Percentiles rank a stretch among this genome's conserved stretches.
Conservation (phyloP, 92 coral and sea anemone species). For the Parazoanthus swiftii region DNA sequence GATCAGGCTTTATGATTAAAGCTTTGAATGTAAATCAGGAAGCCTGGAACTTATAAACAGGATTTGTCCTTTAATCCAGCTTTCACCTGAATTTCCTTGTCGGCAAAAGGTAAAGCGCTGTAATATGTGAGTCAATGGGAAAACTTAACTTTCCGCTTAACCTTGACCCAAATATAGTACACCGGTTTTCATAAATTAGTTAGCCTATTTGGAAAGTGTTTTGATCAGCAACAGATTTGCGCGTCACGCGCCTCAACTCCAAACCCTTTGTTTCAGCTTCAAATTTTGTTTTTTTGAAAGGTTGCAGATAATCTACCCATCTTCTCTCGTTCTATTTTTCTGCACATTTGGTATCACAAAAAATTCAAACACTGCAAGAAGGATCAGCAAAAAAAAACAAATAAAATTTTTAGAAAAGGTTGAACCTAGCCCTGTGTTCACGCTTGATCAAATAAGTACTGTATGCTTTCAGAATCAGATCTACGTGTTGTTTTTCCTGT, state of each 20-base stretch:
- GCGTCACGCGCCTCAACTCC: background rate
- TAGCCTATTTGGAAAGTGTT: background rate
- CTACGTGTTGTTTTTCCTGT: no score
- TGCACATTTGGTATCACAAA: no score
- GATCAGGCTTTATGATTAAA: conserved; percentile 2
- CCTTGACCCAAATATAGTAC: background rate
- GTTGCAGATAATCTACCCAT: no score
- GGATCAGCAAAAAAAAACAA: no score
- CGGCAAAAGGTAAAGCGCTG: background rate
- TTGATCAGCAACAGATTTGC: background rate
- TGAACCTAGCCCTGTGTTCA: no score
- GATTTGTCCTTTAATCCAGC: conserved; percentile 2
- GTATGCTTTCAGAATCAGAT: no score
- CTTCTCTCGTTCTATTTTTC: no score
- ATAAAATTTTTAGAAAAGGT: no score
- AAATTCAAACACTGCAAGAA: no score
- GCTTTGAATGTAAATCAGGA: conserved; percentile 2
- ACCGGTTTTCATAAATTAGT: background rate
- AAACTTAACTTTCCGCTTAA: conserved; percentile 15
- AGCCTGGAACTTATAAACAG: background rate
- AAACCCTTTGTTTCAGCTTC: background rate
- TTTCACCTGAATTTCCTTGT: background rate
- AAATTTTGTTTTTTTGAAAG: no score
- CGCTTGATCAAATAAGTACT: no score
- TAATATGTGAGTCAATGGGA: conserved; percentile 1